Conservation (phyloP, 2,113 vertebrate genomes). For the Chaetodon trifascialis region DNA sequence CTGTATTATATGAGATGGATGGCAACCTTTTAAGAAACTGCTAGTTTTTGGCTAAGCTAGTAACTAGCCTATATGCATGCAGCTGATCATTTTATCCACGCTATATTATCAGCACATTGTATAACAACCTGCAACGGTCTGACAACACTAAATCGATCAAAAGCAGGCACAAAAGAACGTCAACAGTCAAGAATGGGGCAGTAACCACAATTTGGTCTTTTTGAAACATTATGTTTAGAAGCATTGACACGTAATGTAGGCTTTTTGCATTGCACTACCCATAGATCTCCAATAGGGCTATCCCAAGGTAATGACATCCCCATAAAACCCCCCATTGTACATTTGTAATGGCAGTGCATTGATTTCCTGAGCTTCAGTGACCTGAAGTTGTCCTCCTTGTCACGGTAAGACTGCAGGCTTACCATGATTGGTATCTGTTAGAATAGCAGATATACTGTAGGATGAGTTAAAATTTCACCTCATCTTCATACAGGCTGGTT, state of each 20-base stretch:
- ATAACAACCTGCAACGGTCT: too few relatives aligned
- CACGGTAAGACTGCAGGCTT: not conserved
- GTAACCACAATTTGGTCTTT: not conserved
- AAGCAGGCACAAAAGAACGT: too few relatives aligned
- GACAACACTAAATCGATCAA: too few relatives aligned
- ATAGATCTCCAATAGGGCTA: not conserved
- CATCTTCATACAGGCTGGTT: not conserved
- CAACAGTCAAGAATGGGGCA: too few relatives aligned
- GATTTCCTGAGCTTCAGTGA: not conserved
- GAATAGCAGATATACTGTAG: too few relatives aligned
- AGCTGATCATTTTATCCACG: too few relatives aligned
- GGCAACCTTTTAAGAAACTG: too few relatives aligned
- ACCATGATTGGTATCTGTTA: constrained; percentile 2
- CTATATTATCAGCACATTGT: too few relatives aligned
- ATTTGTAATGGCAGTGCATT: not conserved
- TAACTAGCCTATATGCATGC: too few relatives aligned
- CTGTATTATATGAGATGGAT: too few relatives aligned
- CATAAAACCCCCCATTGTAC: not conserved
- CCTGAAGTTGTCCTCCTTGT: not conserved
- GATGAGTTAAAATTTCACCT: not conserved
- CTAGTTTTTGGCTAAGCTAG: too few relatives aligned
- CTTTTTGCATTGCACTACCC: not conserved
- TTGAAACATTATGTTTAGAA: not conserved
- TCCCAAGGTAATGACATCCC: not conserved
- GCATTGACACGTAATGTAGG: too few relatives aligned